phyloP scores from a whole-genome alignment of 92 coral and sea anemone genomes.

The Galaxea fascicularis region DNA sequence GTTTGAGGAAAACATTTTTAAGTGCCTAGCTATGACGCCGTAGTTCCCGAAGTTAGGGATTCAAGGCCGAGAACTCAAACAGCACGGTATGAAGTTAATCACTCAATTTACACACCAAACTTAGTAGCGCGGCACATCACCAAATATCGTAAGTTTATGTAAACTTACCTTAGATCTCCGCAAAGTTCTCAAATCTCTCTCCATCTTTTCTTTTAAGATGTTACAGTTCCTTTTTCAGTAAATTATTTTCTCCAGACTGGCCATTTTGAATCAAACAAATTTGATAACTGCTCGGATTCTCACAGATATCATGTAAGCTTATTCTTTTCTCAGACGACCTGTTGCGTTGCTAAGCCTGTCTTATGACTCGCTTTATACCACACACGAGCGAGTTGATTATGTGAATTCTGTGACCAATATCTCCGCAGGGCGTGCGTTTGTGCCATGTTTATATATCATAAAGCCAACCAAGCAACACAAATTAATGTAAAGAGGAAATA shows the following conservation, averaged over 20 bases:
- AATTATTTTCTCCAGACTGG: neutral
- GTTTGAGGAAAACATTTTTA: neutral
- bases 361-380: neutral
- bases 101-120: neutral
- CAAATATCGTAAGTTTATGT: slow-evolving; percentile 28
- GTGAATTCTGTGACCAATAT: slow-evolving; percentile 29
- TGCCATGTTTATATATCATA: slow-evolving; percentile 25
- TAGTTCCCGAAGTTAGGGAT: neutral
- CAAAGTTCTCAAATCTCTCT: slow-evolving; percentile 89
- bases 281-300: neutral
- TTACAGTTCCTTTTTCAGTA: neutral
- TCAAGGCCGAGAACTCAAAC: neutral
- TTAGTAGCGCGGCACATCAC: neutral
- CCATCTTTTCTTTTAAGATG: slow-evolving; percentile 54
- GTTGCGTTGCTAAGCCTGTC: slow-evolving; percentile 18
- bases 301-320: neutral
- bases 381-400: slow-evolving; percentile 22
- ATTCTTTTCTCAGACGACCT: neutral
- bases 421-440: slow-evolving; percentile 12
- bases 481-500: slow-evolving; percentile 15
- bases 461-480: slow-evolving; percentile 39
- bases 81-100: neutral
- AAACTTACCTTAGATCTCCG: slow-evolving; percentile 96
- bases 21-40: neutral
- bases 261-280: slow-evolving; percentile 6